These are phyloP conservation scores for Odocoileus hemionus DNA, from an alignment of 2,113 vertebrate genomes.

Conservation along the genomic window DNA sequence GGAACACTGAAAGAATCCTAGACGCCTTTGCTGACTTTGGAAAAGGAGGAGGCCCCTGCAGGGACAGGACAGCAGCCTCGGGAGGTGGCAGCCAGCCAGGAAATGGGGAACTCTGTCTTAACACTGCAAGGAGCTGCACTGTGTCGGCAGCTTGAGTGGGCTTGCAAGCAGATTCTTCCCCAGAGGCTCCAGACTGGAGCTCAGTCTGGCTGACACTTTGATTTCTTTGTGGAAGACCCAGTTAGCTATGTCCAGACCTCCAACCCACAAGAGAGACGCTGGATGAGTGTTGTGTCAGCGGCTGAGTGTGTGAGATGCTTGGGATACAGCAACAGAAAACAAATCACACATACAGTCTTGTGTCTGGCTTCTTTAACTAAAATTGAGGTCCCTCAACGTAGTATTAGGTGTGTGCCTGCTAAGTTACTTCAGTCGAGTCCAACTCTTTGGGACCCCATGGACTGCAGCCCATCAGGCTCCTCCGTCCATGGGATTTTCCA, in stretches of 20 bases:
- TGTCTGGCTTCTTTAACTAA: neutral
- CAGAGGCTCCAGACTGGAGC: neutral
- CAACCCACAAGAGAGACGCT: neutral
- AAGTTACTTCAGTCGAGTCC: neutral
- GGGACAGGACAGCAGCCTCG: neutral
- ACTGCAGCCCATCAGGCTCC: neutral
- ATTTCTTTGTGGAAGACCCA: neutral
- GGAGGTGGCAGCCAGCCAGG: rapidly evolving
- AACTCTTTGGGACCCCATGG: neutral
- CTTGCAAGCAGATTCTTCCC: neutral
- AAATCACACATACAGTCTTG: rapidly evolving
- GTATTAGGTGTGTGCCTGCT: neutral
- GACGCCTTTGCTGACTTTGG: no score
- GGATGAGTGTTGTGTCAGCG: no score
- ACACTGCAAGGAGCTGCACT: no score
- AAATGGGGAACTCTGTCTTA: neutral
- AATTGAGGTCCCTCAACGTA: neutral
- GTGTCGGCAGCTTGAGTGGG: neutral
- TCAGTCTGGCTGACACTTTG: neutral
- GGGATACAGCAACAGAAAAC: neutral
- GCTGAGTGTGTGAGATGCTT: neutral
- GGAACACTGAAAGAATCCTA: neutral
- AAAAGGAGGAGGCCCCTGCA: rapidly evolving
- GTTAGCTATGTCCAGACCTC: neutral
- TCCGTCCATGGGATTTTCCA: neutral